Base-by-base conservation (phyloP, 2,113 vertebrate species). In the Okapia johnstoni region DNA sequence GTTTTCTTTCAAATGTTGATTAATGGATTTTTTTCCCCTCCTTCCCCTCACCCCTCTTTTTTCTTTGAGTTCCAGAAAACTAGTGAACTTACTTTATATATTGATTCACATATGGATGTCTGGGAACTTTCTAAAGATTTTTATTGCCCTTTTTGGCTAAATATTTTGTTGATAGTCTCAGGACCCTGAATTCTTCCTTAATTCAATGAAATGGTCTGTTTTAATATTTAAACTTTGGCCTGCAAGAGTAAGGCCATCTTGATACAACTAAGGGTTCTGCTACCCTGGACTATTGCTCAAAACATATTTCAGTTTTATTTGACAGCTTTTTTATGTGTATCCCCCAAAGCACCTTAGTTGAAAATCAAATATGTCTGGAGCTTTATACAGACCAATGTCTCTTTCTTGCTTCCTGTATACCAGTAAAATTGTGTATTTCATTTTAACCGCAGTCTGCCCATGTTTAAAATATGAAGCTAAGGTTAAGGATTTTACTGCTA, bases 321-420 rank as follows among this genome's bases (percentile, higher is more conserved):
- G 52, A 96, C 97, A 97, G 83, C 66, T 36, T 93, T 93, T 94
- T 96, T 93, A 95, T 98, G 43, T 92, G 81, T 96, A 95, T 93
- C 58, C 88, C 93, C 70, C 70, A 97, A 91, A 98, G 94, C 63
- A 95, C 86, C 79, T 91, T 91, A 60, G 93, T 54, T 76, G 63
- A 94, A 97, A 98, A 97, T 96, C 85, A 97, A 86, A 97, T 98
- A 97, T 97, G 55, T 96, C 97, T 95, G 84, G 83, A 94, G 91
- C 28, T 95, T 97, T 93, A 60, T 96, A 90, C 50, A 96, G 94
- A 95, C 97, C 66, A 80, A 87, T 92, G 79, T 92, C 95, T 96
- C 90, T 93, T 92, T 86, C 94, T 94, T 86, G 55, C 40, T 95
- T 97, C 48, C 83, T 89, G 7, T 86, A 93, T 52, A 77, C 94